phyloP scores from a whole-genome alignment of 1,140 invertebrate genomes.

The Orussus abietinus region DNA sequence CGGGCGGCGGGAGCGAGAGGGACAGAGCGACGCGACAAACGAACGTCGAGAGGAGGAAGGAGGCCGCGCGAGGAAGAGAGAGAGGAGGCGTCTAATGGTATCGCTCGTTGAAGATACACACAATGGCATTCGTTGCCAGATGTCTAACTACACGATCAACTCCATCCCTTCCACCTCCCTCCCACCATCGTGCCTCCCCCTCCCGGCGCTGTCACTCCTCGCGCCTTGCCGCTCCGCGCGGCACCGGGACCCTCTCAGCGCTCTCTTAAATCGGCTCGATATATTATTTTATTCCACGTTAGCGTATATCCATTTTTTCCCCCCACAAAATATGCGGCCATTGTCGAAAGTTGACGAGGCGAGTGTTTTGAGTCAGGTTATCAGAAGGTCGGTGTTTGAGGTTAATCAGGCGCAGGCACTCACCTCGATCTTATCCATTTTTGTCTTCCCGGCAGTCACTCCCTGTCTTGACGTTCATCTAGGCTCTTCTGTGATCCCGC shows the following conservation, averaged over 20 bases:
- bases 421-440: constrained; percentile 54
- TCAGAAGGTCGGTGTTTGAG: too few relatives aligned
- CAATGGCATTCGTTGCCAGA: constrained; percentile 36
- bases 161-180: constrained; percentile 26
- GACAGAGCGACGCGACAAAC: constrained; percentile 2
- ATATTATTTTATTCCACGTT: too few relatives aligned
- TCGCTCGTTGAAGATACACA: constrained; percentile 42
- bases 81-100: constrained; percentile 40
- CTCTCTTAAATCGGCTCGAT: too few relatives aligned
- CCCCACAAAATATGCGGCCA: too few relatives aligned
- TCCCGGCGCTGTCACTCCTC: constrained; percentile 36
- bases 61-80: constrained; percentile 15
- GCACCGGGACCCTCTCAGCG: too few relatives aligned
- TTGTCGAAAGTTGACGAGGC: too few relatives aligned
- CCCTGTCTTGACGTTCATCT: constrained; percentile 47
- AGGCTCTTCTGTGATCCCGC: constrained; percentile 34
- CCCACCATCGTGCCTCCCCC: constrained; percentile 27
- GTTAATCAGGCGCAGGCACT: too few relatives aligned
- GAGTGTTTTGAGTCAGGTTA: too few relatives aligned
- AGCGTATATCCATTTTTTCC: too few relatives aligned
- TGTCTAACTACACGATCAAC: constrained; percentile 39
- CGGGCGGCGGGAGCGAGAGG: constrained; percentile 13
- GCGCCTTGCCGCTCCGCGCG: too few relatives aligned
- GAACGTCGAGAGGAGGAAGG: constrained; percentile 16
- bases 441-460: constrained; percentile 41